Evolutionary conservation across 2,797 vertebrate species (phyloP).

Genomic region (Sphaeramia orbicularis): DNA sequence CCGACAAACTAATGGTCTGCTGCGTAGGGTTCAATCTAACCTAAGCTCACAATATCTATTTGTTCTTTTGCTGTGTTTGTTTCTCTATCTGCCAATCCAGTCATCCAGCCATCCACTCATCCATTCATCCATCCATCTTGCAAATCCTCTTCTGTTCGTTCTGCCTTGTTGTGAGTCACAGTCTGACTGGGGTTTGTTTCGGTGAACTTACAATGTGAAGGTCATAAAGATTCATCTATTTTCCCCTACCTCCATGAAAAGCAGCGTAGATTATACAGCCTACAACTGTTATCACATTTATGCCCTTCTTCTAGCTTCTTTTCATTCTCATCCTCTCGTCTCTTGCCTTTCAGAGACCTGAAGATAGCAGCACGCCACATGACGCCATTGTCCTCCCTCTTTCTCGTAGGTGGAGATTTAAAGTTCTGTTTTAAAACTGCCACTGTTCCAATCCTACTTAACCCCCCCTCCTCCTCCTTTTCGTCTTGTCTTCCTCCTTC

Average conservation of each 20-base stretch:
- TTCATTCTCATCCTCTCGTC: constrained; percentile 74
- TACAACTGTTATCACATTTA: constrained; percentile 82
- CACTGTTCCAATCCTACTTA: constrained; percentile 85
- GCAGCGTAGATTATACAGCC: constrained; percentile 78
- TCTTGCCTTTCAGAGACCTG: constrained; percentile 75
- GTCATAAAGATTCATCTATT: constrained; percentile 67
- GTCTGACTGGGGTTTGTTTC: constrained; percentile 39
- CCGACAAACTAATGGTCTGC: constrained; percentile 51
- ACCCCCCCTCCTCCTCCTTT: constrained; percentile 68
- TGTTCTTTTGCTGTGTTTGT: constrained; percentile 75
- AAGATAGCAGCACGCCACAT: constrained; percentile 79
- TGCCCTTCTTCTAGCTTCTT: constrained; percentile 77
- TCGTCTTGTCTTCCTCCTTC: constrained; percentile 70
- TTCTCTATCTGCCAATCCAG: constrained; percentile 64
- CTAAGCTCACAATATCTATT: constrained; percentile 70
- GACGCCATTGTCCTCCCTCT: constrained; percentile 80
- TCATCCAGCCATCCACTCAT: constrained; percentile 66
- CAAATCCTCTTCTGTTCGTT: constrained; percentile 68
- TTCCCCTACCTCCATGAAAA: constrained; percentile 71
- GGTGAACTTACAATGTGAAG: constrained; percentile 74
- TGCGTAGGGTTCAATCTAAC: constrained; percentile 48
- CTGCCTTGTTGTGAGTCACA: constrained; percentile 38
- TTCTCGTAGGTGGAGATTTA: constrained; percentile 85
- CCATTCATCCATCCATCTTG: constrained; percentile 72
- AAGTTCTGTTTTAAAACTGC: constrained; percentile 86